These are phyloP conservation scores for Trichosurus vulpecula DNA, from an alignment of 2,797 vertebrate genomes.

Conservation along the genomic window DNA sequence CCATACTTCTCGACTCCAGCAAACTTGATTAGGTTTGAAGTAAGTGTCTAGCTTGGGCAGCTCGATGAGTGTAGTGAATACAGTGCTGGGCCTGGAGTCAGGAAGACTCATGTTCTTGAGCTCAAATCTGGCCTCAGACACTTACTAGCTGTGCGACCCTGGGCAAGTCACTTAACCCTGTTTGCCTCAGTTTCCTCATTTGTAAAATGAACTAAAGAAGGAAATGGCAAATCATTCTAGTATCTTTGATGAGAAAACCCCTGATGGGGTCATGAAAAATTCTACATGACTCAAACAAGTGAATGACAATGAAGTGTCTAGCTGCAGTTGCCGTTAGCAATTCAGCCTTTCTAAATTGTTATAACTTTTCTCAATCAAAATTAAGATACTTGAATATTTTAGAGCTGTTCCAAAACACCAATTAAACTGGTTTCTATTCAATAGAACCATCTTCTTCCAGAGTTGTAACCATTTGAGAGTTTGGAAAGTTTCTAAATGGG, in stretches of 20 bases:
- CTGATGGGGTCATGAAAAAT: not conserved
- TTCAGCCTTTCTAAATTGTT: not conserved
- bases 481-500: not conserved
- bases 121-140: not conserved
- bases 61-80: not conserved
- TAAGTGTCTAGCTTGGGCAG: not conserved
- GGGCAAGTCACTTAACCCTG: not conserved
- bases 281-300: not conserved
- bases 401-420: not conserved
- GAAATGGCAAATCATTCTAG: not conserved
- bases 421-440: not conserved
- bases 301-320: not conserved
- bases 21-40: not conserved
- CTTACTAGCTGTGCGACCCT: not conserved
- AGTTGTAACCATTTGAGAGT: not conserved
- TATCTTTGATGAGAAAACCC: not conserved
- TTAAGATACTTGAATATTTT: not conserved
- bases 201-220: not conserved
- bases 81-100: not conserved
- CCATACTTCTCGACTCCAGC: not conserved
- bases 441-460: not conserved
- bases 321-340: not conserved
- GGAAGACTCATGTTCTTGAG: not conserved
- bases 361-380: constrained; percentile 9
- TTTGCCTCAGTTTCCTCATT: not conserved